These are phyloP conservation scores for Anthophora plumipes DNA, from an alignment of 2,888 invertebrate species.

Conservation along the genomic window DNA sequence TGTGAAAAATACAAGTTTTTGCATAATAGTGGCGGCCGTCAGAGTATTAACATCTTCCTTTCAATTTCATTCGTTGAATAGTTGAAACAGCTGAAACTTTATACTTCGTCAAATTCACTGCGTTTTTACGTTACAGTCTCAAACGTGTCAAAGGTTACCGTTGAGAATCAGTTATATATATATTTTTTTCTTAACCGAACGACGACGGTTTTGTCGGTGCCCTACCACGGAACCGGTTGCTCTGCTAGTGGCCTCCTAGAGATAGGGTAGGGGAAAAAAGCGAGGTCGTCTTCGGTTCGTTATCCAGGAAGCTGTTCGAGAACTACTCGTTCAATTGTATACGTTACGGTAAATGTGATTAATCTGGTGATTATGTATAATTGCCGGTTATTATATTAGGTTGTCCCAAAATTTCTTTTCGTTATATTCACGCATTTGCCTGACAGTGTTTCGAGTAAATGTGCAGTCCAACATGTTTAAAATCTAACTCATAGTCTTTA, in stretches of 20 bases:
- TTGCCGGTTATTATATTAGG: too few species aligned
- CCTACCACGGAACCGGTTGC: slow-evolving; percentile 55
- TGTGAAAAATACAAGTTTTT: too few species aligned
- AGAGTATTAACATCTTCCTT: too few species aligned
- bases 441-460: too few species aligned
- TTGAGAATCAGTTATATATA: slow-evolving; percentile 24
- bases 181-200: slow-evolving; percentile 12
- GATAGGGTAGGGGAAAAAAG: slow-evolving; percentile 28
- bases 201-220: slow-evolving; percentile 22
- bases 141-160: slow-evolving; percentile 52
- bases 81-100: not conserved
- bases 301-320: slow-evolving; percentile 18
- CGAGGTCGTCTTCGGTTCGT: slow-evolving; percentile 41
- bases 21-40: too few species aligned
- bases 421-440: too few species aligned
- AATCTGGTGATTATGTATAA: too few species aligned
- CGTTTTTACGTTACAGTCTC: slow-evolving; percentile 5
- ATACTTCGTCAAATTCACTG: not conserved
- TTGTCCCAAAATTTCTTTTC: too few species aligned
- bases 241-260: slow-evolving; percentile 44
- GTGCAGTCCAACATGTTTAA: too few species aligned
- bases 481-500: too few species aligned
- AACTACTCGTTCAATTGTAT: slow-evolving; percentile 39
- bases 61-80: too few species aligned
- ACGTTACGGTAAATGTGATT: too few species aligned